Evolutionary conservation across 2,113 vertebrate species (phyloP).

Genomic region (Nesogale talazaci): DNA sequence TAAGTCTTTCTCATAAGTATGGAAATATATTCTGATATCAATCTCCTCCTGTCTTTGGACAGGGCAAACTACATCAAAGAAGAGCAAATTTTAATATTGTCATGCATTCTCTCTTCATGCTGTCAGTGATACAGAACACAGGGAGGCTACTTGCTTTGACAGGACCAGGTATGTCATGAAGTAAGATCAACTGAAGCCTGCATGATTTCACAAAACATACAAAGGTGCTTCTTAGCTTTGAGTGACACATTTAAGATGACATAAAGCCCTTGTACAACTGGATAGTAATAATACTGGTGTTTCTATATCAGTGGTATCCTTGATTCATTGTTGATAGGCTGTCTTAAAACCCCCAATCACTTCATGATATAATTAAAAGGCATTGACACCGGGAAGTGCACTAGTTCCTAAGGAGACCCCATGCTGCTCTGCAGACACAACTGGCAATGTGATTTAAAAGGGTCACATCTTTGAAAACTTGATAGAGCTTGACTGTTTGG

Average conservation of each 20-base stretch:
- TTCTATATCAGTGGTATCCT: background rate
- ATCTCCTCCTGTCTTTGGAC: background rate
- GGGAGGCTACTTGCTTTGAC: background rate
- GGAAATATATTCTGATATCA: background rate
- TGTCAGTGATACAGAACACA: background rate
- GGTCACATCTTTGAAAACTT: background rate
- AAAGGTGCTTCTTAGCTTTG: background rate
- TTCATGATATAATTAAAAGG: background rate
- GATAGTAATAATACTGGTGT: background rate
- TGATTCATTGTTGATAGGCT: background rate
- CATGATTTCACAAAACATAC: conserved; percentile 12
- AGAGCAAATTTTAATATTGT: background rate
- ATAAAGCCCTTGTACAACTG: background rate
- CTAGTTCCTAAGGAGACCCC: background rate
- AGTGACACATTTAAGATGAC: background rate
- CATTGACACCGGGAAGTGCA: background rate
- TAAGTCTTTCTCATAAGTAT: conserved; percentile 3
- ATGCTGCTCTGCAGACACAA: background rate
- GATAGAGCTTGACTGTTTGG: background rate
- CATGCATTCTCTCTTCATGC: background rate
- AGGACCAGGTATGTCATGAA: background rate
- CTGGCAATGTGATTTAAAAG: background rate
- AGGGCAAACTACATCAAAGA: background rate
- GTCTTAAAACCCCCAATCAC: background rate
- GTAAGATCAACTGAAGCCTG: background rate